Percentiles rank a stretch among this genome's conserved stretches.
Conservation (phyloP, 2,888 invertebrate genomes). For the Flabesymbios commensalis region DNA sequence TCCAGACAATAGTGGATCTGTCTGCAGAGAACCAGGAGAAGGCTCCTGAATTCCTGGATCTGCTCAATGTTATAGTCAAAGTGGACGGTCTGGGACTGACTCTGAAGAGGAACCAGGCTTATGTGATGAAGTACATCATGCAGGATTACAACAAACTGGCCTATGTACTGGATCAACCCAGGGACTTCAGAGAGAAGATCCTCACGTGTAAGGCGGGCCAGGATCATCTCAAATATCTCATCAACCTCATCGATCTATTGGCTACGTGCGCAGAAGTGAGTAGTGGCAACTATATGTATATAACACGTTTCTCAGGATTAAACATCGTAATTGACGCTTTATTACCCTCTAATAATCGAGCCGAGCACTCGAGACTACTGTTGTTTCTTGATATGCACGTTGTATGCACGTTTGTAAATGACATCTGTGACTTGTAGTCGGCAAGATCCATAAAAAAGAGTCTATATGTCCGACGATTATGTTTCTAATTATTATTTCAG, state of each 20-base stretch:
- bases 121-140: conserved; percentile 50
- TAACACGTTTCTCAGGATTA: background rate
- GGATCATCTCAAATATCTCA: conserved; percentile 40
- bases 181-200: conserved; percentile 48
- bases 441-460: background rate
- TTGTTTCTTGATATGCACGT: background rate
- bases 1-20: conserved; percentile 41
- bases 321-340: background rate
- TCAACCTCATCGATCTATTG: conserved; percentile 41
- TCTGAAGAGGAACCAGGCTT: conserved; percentile 45
- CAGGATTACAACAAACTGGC: conserved; percentile 44
- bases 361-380: background rate
- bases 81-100: conserved; percentile 43
- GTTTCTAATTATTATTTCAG: too few species aligned
- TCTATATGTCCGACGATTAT: background rate
- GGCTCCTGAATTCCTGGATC: conserved; percentile 44
- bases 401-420: background rate
- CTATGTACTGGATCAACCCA: conserved; percentile 42
- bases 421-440: background rate
- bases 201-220: conserved; percentile 38
- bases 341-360: background rate
- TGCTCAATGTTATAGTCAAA: conserved; percentile 42
- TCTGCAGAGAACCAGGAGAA: conserved; percentile 40
- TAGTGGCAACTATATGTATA: background rate
- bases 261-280: conserved; percentile 42